Evolutionary conservation across 2,888 invertebrate genomes (phyloP).

Genomic region (Aromia moschata): DNA sequence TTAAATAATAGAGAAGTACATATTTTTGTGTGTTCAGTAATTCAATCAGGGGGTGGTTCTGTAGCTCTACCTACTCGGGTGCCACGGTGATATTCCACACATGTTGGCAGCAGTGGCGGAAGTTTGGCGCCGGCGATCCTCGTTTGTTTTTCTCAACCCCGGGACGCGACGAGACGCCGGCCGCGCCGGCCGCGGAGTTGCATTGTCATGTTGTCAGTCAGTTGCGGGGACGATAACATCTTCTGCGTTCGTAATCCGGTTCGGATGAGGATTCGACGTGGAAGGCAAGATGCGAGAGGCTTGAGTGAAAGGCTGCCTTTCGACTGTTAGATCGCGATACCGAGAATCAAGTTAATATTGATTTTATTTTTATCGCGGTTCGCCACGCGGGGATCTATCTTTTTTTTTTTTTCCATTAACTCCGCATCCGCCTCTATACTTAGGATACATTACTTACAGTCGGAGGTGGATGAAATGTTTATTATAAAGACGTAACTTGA

Average conservation of each 20-base stretch:
- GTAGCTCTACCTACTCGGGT: conserved; percentile 46
- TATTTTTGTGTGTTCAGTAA: conserved; percentile 60
- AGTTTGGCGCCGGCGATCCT: conserved; percentile 60
- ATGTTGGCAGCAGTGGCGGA: conserved; percentile 59
- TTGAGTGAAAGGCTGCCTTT: conserved; percentile 5
- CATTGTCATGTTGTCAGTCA: conserved; percentile 52
- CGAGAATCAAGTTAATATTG: neutral
- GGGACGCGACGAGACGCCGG: too few species aligned
- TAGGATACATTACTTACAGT: too few species aligned
- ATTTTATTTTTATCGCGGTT: too few species aligned
- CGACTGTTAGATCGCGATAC: neutral
- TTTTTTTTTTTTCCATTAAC: conserved; percentile 1
- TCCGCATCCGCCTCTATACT: too few species aligned
- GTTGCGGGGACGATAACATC: conserved; percentile 42
- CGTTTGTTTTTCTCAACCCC: conserved; percentile 60
- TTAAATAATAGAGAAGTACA: conserved; percentile 62
- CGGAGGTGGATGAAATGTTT: too few species aligned
- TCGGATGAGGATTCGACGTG: conserved; percentile 22
- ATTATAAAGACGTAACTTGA: too few species aligned
- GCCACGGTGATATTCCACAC: conserved; percentile 54
- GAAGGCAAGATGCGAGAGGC: neutral
- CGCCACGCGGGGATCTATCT: too few species aligned
- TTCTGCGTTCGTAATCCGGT: conserved; percentile 35
- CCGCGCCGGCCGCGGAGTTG: conserved; percentile 47
- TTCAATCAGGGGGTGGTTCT: conserved; percentile 55